Evolutionary conservation across 2,113 vertebrate species (phyloP).

Genomic region (Pyxicephalus adspersus): DNA sequence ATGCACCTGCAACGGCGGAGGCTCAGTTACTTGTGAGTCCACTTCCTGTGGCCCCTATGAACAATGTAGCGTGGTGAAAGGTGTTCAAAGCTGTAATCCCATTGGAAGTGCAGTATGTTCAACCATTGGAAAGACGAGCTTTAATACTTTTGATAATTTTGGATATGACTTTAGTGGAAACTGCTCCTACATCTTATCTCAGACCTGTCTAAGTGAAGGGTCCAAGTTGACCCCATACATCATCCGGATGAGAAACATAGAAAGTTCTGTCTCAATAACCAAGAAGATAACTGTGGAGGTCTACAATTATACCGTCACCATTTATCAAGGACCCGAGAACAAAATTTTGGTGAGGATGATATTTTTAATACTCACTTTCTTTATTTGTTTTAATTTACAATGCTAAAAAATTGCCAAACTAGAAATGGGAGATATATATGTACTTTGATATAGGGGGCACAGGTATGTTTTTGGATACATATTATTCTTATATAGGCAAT

Average conservation of each 20-base stretch:
- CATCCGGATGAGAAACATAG: constrained; percentile 53
- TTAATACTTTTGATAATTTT: constrained; percentile 60
- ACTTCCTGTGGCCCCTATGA: constrained; percentile 59
- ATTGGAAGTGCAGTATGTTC: constrained; percentile 55
- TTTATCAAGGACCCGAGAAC: constrained; percentile 53
- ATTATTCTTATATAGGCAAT: too few relatives aligned
- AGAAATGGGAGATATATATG: too few relatives aligned
- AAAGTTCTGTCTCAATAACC: constrained; percentile 11
- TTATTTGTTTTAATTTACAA: background rate
- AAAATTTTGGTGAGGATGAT: constrained; percentile 62
- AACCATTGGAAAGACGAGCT: constrained; percentile 58
- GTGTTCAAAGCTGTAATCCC: constrained; percentile 60
- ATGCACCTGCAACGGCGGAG: constrained; percentile 59
- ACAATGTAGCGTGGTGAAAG: constrained; percentile 58
- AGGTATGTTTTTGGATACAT: too few relatives aligned
- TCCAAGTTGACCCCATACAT: constrained; percentile 50
- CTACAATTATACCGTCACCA: constrained; percentile 57
- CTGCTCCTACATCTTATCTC: constrained; percentile 61
- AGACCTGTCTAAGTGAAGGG: background rate
- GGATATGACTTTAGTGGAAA: constrained; percentile 58
- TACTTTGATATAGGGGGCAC: too few relatives aligned
- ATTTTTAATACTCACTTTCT: background rate
- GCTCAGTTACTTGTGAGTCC: constrained; percentile 54
- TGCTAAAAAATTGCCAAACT: too few relatives aligned
- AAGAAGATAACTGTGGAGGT: constrained; percentile 58